Evolutionary conservation across 2,888 invertebrate genomes (phyloP), one percentile per base, ranked within the genome.

Genomic region (Cremastobaeus sp.): DNA sequence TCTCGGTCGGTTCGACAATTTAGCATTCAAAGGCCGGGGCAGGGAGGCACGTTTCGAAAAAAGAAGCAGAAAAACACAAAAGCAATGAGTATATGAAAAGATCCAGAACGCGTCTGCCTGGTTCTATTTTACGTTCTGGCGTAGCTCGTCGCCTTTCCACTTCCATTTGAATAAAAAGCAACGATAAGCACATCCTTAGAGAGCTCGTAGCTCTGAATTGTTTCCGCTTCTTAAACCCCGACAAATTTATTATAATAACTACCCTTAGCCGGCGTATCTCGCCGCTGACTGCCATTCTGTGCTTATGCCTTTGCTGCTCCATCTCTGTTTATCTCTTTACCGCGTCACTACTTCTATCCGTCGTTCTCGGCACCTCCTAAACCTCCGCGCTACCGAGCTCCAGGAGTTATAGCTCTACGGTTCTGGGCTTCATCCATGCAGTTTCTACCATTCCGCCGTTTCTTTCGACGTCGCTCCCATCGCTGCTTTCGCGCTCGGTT

Each of bases 201-300:
- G 84, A 82, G 81, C 84, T 83, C 83, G 82, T 83, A 83, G 84
- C 82, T 84, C 82, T 84, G 86, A 86, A 86, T 85, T 86, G 86
- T 86, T 86, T 86, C 86, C 86, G 86, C 86, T 86, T 85, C 86
- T 86, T 86, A 86, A 86, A 84, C 85, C 84, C 85, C 84, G 85
- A 86, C 86, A 86, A 86, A 86, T 86, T 86, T 86, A 86, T 86
- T 85, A 85, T 85, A 86, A 86, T 86, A 85, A 86, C 86, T 86
- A 85, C 84, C 85, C 85, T 85, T 83, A 83, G 84, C 84, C 80
- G 77, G 76, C 78, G 78, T 79, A 80, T 78, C 80, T 80, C 76
- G 78, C 77, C 75, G 76, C 80, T 82, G 79, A 77, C 76, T 80
- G 74, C 76, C 76, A 74, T 74, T 74, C 71, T 72, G 76, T 68